phyloP scores from a whole-genome alignment of 2,797 vertebrate species.

The Bufotes viridis region DNA sequence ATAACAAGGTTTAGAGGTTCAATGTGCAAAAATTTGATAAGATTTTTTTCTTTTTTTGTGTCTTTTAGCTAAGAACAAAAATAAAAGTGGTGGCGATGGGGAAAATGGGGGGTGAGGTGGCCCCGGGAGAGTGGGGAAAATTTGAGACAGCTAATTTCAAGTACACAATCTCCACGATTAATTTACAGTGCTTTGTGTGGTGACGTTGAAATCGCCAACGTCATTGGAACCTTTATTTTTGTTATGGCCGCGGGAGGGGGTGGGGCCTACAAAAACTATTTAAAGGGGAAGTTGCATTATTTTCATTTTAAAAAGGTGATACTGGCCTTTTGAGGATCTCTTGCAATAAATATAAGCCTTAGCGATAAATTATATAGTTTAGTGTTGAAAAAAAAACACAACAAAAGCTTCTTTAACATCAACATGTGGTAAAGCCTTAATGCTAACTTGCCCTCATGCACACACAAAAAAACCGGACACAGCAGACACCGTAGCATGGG shows the following conservation, averaged over 20 bases:
- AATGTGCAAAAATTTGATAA: slow-evolving; percentile 80
- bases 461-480: slow-evolving; percentile 74
- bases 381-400: slow-evolving; percentile 76
- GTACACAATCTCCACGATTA: slow-evolving; percentile 67
- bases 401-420: slow-evolving; percentile 75
- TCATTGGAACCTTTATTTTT: background rate
- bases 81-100: slow-evolving; percentile 15
- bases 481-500: slow-evolving; percentile 74
- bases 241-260: background rate
- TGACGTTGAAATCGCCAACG: background rate
- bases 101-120: background rate
- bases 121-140: slow-evolving; percentile 61
- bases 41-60: slow-evolving; percentile 76
- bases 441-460: slow-evolving; percentile 68
- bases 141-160: slow-evolving; percentile 69
- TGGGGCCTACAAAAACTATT: background rate
- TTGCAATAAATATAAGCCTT: slow-evolving; percentile 88
- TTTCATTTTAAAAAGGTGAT: slow-evolving; percentile 75
- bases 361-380: slow-evolving; percentile 86
- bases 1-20: slow-evolving; percentile 64
- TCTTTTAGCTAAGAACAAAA: slow-evolving; percentile 72
- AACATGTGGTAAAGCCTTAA: slow-evolving; percentile 74
- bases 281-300: slow-evolving; percentile 71
- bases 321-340: slow-evolving; percentile 83
- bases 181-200: slow-evolving; percentile 24